Evolutionary conservation across 1,140 invertebrate genomes (phyloP).

Genomic region (Cyclargus thomasi): DNA sequence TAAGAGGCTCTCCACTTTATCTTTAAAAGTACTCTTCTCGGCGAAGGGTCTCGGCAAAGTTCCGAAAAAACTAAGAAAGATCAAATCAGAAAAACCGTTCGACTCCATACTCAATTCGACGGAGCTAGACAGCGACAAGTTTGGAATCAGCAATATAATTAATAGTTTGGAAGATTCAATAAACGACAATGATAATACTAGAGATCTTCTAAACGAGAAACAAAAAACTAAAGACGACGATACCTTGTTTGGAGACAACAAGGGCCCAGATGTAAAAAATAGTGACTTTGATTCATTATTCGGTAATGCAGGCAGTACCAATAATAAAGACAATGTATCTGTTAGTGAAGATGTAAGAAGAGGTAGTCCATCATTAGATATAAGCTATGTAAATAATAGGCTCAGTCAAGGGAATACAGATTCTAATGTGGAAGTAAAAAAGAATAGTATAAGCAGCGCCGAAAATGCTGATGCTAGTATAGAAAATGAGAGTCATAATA

Average conservation of each 20-base stretch:
- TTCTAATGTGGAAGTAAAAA: neutral
- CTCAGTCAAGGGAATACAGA: neutral
- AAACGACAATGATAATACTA: conserved; percentile 15
- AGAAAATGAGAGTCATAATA: conserved; percentile 17
- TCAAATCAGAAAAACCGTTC: conserved; percentile 38
- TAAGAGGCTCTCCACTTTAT: conserved; percentile 28
- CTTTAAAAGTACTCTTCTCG: conserved; percentile 46
- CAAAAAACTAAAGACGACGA: conserved; percentile 18
- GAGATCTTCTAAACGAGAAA: neutral
- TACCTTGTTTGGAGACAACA: conserved; percentile 25
- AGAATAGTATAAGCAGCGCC: neutral
- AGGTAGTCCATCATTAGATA: neutral
- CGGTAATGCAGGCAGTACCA: conserved; percentile 6
- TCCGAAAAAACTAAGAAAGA: conserved; percentile 39
- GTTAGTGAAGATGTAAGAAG: neutral
- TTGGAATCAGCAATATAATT: conserved; percentile 40
- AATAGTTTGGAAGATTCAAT: conserved; percentile 34
- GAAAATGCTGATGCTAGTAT: conserved; percentile 9
- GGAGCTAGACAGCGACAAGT: conserved; percentile 27
- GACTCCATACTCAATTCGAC: conserved; percentile 31
- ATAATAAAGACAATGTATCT: conserved; percentile 11
- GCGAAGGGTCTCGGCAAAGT: conserved; percentile 44
- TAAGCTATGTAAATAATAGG: neutral
- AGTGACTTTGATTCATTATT: conserved; percentile 28
- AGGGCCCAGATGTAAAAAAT: conserved; percentile 17